Evolutionary conservation across 2,888 invertebrate genomes (phyloP).

Genomic region (Syrphus vitripennis): DNA sequence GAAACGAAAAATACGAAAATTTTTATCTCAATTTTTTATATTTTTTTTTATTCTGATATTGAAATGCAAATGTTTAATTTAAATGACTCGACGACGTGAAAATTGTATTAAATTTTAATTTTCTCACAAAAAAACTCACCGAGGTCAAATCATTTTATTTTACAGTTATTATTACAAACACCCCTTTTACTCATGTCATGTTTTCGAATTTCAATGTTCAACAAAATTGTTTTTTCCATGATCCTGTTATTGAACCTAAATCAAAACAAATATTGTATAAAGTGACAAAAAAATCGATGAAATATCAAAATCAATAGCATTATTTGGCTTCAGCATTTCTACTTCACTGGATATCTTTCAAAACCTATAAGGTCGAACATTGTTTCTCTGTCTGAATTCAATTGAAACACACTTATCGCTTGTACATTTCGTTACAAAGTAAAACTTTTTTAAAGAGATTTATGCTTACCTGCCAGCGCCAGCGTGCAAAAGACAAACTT

Average conservation of each 20-base stretch:
- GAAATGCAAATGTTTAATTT: too few species aligned
- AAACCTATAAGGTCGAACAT: constrained; percentile 34
- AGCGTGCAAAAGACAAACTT: constrained; percentile 11
- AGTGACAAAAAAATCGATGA: neutral
- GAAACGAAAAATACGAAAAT: too few species aligned
- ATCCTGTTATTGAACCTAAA: neutral
- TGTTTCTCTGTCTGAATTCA: constrained; percentile 14
- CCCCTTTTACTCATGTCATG: too few species aligned
- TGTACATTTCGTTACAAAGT: constrained; percentile 19
- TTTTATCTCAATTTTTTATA: too few species aligned
- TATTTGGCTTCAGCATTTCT: constrained; percentile 33
- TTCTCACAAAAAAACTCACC: neutral
- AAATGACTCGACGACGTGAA: too few species aligned
- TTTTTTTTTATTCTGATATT: too few species aligned
- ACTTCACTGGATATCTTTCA: constrained; percentile 10
- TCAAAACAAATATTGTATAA: neutral
- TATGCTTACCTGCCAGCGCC: constrained; percentile 1
- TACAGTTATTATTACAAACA: too few species aligned
- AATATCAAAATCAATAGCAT: neutral
- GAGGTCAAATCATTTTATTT: neutral
- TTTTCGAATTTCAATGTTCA: neutral
- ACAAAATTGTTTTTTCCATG: neutral
- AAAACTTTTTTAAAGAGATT: constrained; percentile 11
- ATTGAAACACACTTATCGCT: neutral
- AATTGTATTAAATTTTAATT: too few species aligned